phyloP scores from a whole-genome alignment of 2,888 invertebrate genomes.

The Mycalesis mineus region DNA sequence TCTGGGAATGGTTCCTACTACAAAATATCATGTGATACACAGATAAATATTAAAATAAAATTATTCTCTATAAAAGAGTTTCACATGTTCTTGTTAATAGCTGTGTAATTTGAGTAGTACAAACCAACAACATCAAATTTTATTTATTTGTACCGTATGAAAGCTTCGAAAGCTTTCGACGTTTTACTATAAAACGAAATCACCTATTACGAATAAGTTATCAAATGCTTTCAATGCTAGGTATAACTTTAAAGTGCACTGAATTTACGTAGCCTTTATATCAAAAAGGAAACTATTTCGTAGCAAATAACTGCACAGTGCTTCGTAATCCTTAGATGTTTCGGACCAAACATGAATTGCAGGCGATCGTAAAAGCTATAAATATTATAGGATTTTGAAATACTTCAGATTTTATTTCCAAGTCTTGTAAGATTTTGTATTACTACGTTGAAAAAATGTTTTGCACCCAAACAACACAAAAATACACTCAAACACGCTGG shows the following conservation, averaged over 20 bases:
- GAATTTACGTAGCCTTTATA: conserved; percentile 6
- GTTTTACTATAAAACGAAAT: neutral
- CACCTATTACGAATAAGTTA: neutral
- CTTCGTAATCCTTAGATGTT: neutral
- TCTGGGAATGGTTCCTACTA: too few species aligned
- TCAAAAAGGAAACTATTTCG: conserved; percentile 5
- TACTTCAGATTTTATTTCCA: neutral
- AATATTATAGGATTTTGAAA: neutral
- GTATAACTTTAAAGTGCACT: neutral
- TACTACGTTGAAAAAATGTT: too few species aligned
- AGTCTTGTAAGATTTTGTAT: neutral
- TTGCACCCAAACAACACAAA: too few species aligned
- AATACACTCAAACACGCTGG: too few species aligned
- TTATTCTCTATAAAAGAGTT: too few species aligned
- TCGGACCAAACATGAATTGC: neutral
- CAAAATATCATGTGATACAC: too few species aligned
- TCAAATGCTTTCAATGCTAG: neutral
- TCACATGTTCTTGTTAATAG: too few species aligned
- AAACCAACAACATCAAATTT: too few species aligned
- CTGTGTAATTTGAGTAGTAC: too few species aligned
- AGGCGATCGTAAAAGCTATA: conserved; percentile 1
- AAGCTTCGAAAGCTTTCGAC: too few species aligned
- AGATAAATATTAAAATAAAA: too few species aligned
- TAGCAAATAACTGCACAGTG: neutral
- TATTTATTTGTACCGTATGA: too few species aligned